These are phyloP conservation scores for Drosophila setifemur DNA, from an alignment of 1,140 invertebrate genomes.

Conservation along the genomic window DNA sequence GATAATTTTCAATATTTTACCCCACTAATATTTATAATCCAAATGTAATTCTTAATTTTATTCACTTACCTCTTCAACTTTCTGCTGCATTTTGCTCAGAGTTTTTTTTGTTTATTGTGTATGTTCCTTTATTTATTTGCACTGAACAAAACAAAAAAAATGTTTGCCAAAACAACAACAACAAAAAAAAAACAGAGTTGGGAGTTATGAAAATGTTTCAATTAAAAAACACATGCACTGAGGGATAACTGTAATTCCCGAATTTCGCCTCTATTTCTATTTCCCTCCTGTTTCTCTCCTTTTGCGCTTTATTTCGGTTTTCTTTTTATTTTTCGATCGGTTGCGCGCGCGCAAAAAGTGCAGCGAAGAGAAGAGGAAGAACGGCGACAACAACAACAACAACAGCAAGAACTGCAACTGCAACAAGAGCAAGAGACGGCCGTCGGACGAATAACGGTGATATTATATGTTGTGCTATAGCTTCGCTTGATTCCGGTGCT, in stretches of 20 bases:
- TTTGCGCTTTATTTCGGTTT: background rate
- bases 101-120: background rate
- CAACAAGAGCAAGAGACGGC: too few species aligned
- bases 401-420: too few species aligned
- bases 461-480: too few species aligned
- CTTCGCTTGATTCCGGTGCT: too few species aligned
- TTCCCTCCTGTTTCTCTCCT: too few species aligned
- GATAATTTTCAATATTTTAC: too few species aligned
- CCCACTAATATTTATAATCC: too few species aligned
- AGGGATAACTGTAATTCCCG: background rate
- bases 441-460: too few species aligned
- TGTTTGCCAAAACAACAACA: too few species aligned
- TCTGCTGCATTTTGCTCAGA: conserved; percentile 60
- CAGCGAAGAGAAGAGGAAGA: too few species aligned
- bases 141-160: conserved; percentile 47
- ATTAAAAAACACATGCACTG: conserved; percentile 50
- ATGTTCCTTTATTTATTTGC: conserved; percentile 20
- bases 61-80: conserved; percentile 66
- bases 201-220: conserved; percentile 11
- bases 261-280: too few species aligned
- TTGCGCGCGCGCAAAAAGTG: conserved; percentile 35
- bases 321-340: conserved; percentile 2
- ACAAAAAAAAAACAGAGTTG: conserved; percentile 15
- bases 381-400: conserved; percentile 34
- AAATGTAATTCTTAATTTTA: background rate